Evolutionary conservation across 1,140 invertebrate species (phyloP).

Genomic region (Cotesia typhae): DNA sequence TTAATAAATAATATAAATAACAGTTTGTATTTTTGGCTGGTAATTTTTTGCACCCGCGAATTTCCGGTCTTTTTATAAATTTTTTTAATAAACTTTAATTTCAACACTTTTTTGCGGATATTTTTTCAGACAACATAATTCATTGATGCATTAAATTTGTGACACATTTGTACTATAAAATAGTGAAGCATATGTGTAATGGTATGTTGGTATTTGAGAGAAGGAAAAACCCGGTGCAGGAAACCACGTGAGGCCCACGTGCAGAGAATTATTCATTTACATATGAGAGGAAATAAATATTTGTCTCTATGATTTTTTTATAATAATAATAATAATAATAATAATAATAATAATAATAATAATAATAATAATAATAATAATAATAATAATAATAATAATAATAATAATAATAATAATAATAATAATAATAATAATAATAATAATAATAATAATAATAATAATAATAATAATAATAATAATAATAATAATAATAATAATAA

Average conservation of each 20-base stretch:
- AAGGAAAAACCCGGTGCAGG: slow-evolving; percentile 59
- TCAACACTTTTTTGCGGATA: too few species aligned
- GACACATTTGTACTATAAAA: slow-evolving; percentile 53
- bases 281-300: neutral
- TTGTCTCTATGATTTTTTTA: neutral
- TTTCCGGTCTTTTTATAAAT: neutral
- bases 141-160: slow-evolving; percentile 52
- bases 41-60: too few species aligned
- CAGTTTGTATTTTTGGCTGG: too few species aligned
- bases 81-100: neutral
- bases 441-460: neutral
- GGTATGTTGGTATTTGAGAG: slow-evolving; percentile 43
- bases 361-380: neutral
- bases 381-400: neutral
- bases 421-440: neutral
- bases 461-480: neutral
- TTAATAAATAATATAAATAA: too few species aligned
- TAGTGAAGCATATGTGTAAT: slow-evolving; percentile 56
- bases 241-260: slow-evolving; percentile 61
- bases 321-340: neutral
- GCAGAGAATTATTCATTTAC: slow-evolving; percentile 35
- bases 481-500: neutral
- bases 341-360: neutral
- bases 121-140: too few species aligned
- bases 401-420: neutral